Conservation (phyloP, 2,797 vertebrate genomes). For the Miichthys miiuy region DNA sequence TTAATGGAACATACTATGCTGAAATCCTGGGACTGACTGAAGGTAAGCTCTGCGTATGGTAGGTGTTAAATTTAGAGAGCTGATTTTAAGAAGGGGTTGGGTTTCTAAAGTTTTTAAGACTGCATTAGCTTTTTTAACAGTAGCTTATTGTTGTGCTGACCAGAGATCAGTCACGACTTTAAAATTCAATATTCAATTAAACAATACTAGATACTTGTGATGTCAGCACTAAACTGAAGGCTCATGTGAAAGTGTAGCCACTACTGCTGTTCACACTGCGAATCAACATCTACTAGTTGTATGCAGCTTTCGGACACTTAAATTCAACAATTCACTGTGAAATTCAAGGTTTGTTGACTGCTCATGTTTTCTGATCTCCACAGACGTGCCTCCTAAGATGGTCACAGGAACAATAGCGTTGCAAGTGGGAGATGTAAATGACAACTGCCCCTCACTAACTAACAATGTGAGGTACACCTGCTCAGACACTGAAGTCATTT, state of each 20-base stretch:
- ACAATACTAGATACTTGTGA: not conserved
- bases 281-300: not conserved
- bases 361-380: conserved; percentile 2
- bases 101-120: not conserved
- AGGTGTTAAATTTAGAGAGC: not conserved
- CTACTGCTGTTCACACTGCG: not conserved
- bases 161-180: not conserved
- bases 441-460: conserved; percentile 86
- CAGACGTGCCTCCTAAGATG: conserved; percentile 64
- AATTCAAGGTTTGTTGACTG: not conserved
- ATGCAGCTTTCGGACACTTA: not conserved
- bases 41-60: conserved; percentile 76
- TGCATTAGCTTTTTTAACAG: not conserved
- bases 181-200: not conserved
- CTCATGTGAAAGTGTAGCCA: not conserved
- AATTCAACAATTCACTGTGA: not conserved
- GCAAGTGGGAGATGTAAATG: conserved; percentile 85
- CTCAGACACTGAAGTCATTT: conserved; percentile 69
- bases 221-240: not conserved
- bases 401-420: conserved; percentile 87
- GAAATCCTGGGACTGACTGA: conserved; percentile 85
- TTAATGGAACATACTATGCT: conserved; percentile 88
- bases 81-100: not conserved
- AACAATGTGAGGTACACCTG: conserved; percentile 78
- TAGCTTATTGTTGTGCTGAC: no score